These are phyloP conservation scores for Laticauda colubrina DNA, from an alignment of 2,113 vertebrate genomes.

Conservation along the genomic window DNA sequence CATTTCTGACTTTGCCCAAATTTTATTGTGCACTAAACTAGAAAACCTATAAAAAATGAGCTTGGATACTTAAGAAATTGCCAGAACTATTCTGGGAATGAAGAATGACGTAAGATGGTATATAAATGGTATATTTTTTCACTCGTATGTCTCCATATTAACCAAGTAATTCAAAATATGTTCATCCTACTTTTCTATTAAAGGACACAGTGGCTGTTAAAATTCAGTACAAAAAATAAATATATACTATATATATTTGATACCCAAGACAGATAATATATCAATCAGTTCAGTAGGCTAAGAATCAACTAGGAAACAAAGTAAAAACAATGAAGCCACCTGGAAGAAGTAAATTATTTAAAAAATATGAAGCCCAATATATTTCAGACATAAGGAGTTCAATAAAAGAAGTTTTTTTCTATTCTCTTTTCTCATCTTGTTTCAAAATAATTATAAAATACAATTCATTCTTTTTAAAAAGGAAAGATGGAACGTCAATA, in stretches of 20 bases:
- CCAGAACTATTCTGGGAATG: constrained; percentile 52
- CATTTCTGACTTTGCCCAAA: constrained; percentile 75
- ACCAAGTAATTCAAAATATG: not conserved
- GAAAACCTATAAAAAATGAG: constrained; percentile 79
- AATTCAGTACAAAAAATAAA: not conserved
- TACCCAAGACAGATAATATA: not conserved
- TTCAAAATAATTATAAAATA: not conserved
- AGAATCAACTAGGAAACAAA: not conserved
- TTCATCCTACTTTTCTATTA: not conserved
- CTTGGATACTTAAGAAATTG: constrained; percentile 83
- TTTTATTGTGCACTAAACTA: constrained; percentile 78
- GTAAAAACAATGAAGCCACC: not conserved
- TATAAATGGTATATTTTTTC: constrained; percentile 2
- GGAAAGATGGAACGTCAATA: not conserved
- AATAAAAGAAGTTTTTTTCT: not conserved
- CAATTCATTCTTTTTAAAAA: not conserved
- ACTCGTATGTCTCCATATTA: not conserved
- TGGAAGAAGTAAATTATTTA: not conserved
- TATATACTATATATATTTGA: not conserved
- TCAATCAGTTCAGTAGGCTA: not conserved
- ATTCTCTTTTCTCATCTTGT: not conserved
- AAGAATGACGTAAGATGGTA: not conserved
- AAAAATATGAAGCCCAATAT: not conserved
- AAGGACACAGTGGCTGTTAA: not conserved
- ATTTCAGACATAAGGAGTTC: not conserved